These are phyloP conservation scores for Helicolenus hilgendorfi DNA, from an alignment of 2,797 vertebrate species.

Conservation along the genomic window DNA sequence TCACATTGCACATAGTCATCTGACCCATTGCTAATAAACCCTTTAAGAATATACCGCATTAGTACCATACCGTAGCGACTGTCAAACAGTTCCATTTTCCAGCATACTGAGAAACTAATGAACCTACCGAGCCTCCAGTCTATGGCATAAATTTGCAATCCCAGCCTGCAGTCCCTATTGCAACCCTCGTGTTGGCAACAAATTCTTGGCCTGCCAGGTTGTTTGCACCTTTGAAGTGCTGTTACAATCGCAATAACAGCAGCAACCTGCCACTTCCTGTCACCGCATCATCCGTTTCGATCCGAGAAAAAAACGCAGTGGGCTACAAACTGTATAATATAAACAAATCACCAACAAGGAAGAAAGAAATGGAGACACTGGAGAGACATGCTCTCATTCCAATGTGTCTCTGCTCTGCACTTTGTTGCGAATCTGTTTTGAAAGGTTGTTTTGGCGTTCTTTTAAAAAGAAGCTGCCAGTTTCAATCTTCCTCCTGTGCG, in stretches of 20 bases:
- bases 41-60: not conserved
- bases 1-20: not conserved
- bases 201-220: slow-evolving; percentile 31
- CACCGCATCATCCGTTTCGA: slow-evolving; percentile 46
- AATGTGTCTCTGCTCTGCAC: slow-evolving; percentile 32
- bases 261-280: slow-evolving; percentile 52
- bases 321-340: slow-evolving; percentile 29
- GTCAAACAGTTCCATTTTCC: slow-evolving; percentile 15
- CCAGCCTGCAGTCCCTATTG: slow-evolving; percentile 17
- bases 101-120: slow-evolving; percentile 32
- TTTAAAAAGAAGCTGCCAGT: slow-evolving; percentile 32
- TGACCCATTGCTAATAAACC: not conserved
- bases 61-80: not conserved
- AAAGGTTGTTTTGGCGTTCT: slow-evolving; percentile 38
- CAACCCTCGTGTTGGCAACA: slow-evolving; percentile 27
- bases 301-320: slow-evolving; percentile 1
- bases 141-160: slow-evolving; percentile 34
- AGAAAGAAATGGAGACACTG: not conserved
- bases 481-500: slow-evolving; percentile 16
- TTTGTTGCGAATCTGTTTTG: slow-evolving; percentile 19
- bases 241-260: slow-evolving; percentile 57
- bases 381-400: slow-evolving; percentile 26
- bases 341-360: slow-evolving; percentile 55
- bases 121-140: not conserved
- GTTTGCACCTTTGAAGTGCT: slow-evolving; percentile 59